Evolutionary conservation across 2,797 vertebrate genomes (phyloP).

Genomic region (Podarcis siculus): DNA sequence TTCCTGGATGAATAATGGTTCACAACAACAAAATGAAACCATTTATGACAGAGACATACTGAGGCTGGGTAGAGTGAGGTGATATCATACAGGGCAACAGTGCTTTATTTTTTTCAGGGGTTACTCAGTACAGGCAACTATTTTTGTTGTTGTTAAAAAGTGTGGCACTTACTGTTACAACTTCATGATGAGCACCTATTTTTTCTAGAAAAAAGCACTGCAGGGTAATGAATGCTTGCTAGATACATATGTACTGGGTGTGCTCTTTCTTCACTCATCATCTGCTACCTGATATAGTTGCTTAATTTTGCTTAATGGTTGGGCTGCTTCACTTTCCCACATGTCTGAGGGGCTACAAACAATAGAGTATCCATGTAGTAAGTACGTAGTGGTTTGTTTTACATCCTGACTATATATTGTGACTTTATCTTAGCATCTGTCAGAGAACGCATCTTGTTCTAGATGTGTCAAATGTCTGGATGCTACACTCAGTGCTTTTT

Average conservation of each 20-base stretch:
- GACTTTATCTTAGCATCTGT: background rate
- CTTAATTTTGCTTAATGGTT: too few species aligned
- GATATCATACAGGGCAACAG: too few species aligned
- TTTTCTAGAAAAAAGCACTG: too few species aligned
- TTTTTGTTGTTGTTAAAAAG: too few species aligned
- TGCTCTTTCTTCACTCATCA: too few species aligned
- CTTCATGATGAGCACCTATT: too few species aligned
- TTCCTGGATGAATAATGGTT: background rate
- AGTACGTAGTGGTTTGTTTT: background rate
- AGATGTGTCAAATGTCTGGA: background rate
- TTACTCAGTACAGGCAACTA: too few species aligned
- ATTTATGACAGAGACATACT: background rate
- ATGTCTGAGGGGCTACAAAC: background rate
- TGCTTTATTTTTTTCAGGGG: too few species aligned
- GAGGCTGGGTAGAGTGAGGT: background rate
- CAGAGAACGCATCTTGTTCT: background rate
- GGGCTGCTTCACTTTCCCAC: background rate
- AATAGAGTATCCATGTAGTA: background rate
- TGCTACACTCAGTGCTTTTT: too few species aligned
- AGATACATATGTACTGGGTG: background rate
- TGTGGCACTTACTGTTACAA: too few species aligned
- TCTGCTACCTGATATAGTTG: too few species aligned
- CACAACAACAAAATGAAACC: background rate
- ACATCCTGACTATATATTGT: background rate
- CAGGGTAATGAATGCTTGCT: background rate